Percentiles rank a stretch among this genome's conserved stretches.
phyloP scores from a whole-genome alignment of 2,113 vertebrate genomes.

The Lamprotornis superbus region DNA sequence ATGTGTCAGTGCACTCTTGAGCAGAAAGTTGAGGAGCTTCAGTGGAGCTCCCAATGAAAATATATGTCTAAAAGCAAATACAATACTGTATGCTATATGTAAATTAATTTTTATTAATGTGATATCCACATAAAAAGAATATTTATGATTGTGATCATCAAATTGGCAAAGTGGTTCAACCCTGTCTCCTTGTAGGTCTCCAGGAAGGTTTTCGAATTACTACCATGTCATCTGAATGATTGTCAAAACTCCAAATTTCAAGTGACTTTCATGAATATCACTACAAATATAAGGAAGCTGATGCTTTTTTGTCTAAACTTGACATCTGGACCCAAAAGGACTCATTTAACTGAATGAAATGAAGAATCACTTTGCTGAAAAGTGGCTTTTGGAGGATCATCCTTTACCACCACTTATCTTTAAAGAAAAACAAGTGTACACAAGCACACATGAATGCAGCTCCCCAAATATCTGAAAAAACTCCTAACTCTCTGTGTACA shows the following conservation, averaged over 20 bases:
- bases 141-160: not conserved
- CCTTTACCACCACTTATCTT: not conserved
- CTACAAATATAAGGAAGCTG: not conserved
- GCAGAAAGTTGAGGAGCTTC: not conserved
- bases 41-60: not conserved
- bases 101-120: not conserved
- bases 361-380: not conserved
- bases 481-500: constrained; percentile 21
- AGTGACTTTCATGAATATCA: not conserved
- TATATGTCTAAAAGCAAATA: not conserved
- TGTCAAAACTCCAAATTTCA: not conserved
- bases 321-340: not conserved
- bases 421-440: not conserved
- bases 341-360: not conserved
- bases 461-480: constrained; percentile 27
- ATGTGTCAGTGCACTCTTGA: not conserved
- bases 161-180: not conserved
- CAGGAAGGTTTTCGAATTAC: not conserved
- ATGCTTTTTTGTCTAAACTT: not conserved
- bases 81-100: not conserved
- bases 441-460: not conserved
- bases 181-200: not conserved
- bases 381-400: not conserved
- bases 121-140: not conserved
- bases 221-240: not conserved